Percentiles rank a stretch among this genome's conserved stretches.
These are phyloP conservation scores for Formicarius rufipectus DNA, from an alignment of 2,113 vertebrate genomes.

Conservation along the genomic window DNA sequence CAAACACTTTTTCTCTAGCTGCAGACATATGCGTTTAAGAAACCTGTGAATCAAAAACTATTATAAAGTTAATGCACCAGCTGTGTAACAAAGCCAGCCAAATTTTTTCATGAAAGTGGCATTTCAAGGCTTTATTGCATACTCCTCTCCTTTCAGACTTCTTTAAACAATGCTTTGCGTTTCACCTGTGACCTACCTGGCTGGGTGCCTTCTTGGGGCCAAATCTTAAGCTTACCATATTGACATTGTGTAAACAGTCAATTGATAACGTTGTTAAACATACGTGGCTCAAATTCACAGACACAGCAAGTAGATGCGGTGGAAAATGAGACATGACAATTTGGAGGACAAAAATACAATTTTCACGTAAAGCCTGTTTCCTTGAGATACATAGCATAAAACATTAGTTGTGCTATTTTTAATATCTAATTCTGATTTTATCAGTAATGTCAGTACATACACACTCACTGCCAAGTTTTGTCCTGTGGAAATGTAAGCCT, in stretches of 20 bases:
- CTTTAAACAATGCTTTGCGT: slow-evolving; percentile 38
- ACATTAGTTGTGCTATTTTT: not conserved
- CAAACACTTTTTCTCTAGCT: not conserved
- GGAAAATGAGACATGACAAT: not conserved
- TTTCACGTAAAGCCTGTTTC: not conserved
- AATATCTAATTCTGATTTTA: not conserved
- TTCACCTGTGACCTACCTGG: slow-evolving; percentile 15
- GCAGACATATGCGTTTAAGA: not conserved
- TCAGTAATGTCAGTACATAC: not conserved
- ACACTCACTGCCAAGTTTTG: not conserved
- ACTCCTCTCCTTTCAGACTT: not conserved
- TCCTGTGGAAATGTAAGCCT: not conserved
- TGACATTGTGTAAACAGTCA: not conserved
- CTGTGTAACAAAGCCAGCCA: not conserved
- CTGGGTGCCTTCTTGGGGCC: not conserved
- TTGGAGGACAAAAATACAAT: not conserved
- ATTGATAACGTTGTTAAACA: not conserved
- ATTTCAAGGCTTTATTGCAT: not conserved
- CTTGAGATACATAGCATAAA: not conserved
- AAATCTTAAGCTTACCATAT: not conserved
- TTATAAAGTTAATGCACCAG: not conserved
- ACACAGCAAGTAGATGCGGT: not conserved
- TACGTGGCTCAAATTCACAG: not conserved
- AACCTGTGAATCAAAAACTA: not conserved
- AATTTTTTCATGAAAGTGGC: not conserved